Evolutionary conservation across 1,140 invertebrate species (phyloP).

Genomic region (Sinonovacula constricta): DNA sequence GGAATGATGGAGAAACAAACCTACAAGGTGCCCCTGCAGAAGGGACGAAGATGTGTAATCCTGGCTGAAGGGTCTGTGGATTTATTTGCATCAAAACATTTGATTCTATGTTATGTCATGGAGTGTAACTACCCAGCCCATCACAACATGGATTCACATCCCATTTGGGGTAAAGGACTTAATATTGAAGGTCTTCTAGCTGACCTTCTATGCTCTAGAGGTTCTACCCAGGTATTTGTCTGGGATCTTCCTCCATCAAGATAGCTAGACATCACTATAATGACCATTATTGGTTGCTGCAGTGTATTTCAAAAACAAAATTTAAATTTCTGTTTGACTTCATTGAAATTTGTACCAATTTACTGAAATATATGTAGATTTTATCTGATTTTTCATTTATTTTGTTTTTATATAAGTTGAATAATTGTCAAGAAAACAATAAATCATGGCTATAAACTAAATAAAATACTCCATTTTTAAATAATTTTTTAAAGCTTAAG

Average conservation of each 20-base stretch:
- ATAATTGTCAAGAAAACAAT: not conserved
- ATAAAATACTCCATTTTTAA: too few species aligned
- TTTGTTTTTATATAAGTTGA: not conserved
- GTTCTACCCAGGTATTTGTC: too few species aligned
- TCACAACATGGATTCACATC: too few species aligned
- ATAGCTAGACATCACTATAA: too few species aligned
- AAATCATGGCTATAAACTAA: too few species aligned
- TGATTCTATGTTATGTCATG: not conserved
- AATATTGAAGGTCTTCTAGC: too few species aligned
- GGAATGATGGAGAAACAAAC: constrained; percentile 84
- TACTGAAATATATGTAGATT: not conserved
- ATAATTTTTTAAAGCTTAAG: too few species aligned
- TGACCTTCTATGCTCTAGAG: too few species aligned
- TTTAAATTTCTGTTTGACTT: not conserved
- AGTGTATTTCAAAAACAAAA: not conserved
- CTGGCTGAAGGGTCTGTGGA: constrained; percentile 84
- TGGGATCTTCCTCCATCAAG: too few species aligned
- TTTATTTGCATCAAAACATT: not conserved
- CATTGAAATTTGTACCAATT: not conserved
- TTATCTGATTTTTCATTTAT: not conserved
- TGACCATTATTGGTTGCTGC: too few species aligned
- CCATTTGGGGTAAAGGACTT: too few species aligned
- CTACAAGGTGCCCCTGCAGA: constrained; percentile 83
- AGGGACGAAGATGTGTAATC: constrained; percentile 87
- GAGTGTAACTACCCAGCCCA: too few species aligned